Base-by-base conservation (phyloP, 2,797 vertebrate species). In the Aulostomus chinensis region DNA sequence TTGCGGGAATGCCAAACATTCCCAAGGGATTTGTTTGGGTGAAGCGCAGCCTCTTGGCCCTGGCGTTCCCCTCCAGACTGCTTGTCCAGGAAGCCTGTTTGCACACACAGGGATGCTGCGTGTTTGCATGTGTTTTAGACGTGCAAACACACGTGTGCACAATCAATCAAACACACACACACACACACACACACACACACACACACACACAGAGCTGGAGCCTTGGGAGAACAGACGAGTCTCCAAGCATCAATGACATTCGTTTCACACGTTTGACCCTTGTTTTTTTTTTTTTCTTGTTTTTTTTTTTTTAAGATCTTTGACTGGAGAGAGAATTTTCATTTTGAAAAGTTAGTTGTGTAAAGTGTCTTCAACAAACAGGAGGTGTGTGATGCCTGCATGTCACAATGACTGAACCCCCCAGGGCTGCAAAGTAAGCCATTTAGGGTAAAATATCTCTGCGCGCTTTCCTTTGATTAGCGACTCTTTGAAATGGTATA, bases 401-500 rank as follows among this genome's bases (percentile, higher is more conserved):
- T 43, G 79, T 73, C 53, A 57, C 66, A 42, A 48, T 48, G 1
- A 5, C 34, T 16, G 52, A 18, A 51, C 30, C 42, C 26, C 7
- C 17, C 24, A 0, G 2, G 62, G 64, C 66, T 31, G 76, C 78
- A 71, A 54, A 73, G 71, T 79, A 78, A 84, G 76, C 65, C 83
- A 80, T 85, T 84, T 83, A 79, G 73, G 76, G 73, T 80, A 77
- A 81, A 82, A 81, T 61, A 85, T 80, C 78, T 76, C 37, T 18
- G 60, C 39, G 64, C 75, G 69, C 68, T 56, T 74, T 65, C 73
- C 78, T 84, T 88, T 87, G 83, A 87, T 84, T 83, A 83, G 83
- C 37, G 17, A 65, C 21, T 76, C 81, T 88, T 87, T 86, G 81
- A 85, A 85, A 86, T 51, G 69, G 56, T 75, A 68, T 79, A 78